Conservation (phyloP, 2,113 vertebrate species). For the Thryonomys swinderianus region DNA sequence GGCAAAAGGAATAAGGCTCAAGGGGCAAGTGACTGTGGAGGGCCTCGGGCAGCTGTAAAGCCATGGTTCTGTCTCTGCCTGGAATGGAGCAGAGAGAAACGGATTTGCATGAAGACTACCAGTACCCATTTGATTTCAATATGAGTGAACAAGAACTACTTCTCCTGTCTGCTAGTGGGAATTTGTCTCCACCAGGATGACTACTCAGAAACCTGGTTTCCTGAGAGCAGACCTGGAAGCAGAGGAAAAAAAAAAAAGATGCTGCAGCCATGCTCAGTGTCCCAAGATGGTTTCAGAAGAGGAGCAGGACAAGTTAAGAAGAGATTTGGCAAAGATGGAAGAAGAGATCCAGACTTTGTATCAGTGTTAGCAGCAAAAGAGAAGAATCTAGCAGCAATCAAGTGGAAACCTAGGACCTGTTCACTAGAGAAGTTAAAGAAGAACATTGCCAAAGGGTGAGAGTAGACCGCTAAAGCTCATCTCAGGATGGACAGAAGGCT, state of each 20-base stretch:
- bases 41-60: accelerated
- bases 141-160: constrained; percentile 93
- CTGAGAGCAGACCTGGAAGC: no score
- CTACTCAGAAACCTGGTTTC: constrained; percentile 85
- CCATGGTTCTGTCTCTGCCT: constrained; percentile 7
- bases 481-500: no score
- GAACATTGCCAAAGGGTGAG: constrained; percentile 97
- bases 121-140: constrained; percentile 95
- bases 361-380: constrained; percentile 97
- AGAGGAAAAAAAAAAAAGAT: no score
- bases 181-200: constrained; percentile 91
- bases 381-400: constrained; percentile 94
- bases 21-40: neutral
- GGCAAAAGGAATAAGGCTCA: constrained; percentile 11
- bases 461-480: constrained; percentile 83
- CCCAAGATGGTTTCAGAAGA: no score
- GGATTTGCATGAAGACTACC: constrained; percentile 93
- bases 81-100: constrained; percentile 83
- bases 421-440: constrained; percentile 94
- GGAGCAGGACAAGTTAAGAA: no score
- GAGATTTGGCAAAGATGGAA: constrained; percentile 90
- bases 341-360: constrained; percentile 98
- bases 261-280: no score
- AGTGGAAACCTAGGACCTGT: constrained; percentile 95
- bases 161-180: constrained; percentile 91